Evolutionary conservation across 1,140 invertebrate species (phyloP), one percentile per base, ranked within the genome.

Genomic region (Neodiprion pinetum): DNA sequence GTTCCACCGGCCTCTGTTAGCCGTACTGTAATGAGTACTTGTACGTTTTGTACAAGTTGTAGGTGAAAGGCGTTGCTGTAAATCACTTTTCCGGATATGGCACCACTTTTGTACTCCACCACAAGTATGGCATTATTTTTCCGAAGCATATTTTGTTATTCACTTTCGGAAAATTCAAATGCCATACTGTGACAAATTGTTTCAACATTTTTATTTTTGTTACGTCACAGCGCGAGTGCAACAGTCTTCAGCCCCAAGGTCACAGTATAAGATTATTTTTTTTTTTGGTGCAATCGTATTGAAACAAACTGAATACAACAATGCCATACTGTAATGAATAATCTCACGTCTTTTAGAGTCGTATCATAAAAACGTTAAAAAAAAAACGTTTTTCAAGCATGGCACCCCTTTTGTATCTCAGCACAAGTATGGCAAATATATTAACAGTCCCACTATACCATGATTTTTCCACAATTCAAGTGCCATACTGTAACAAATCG

Each of bases 311-410:
- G 12, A 9, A 47, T 70, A 47, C 69, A 48, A 47, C 12, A 47
- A 70, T 70, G 28, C 69, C 69, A 48, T 70, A 70, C 69, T 47
- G 69, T 70, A 70, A 70, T 47, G 48, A 48, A 70, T 70, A 70
- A 70, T 70, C 49, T 70, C 9, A 70, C 69, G 40, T 9, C 28
- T 12, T 48, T 5, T 12, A 70, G 1, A 70, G 1, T 9, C 40
- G 5, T 70, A 70, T 70, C 40, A 12, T 70, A 11, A 11, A 70
- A 70, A 70, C 28, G 40, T 70, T 9, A 5, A 48, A 70, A 3
- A 3, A 70, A 70, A 11, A 70, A 5, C 69, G 40, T 47, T 70
- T 70, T 70, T 70, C 5, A 70, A 70, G 69, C 48, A 70, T 47
- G 28, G 69, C 28, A 47, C 69, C 69, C 4, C 28, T 70, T 21